Percentiles rank a stretch among this genome's conserved stretches.
Evolutionary conservation across 2,888 invertebrate species (phyloP).

Genomic region (Desoria tigrina): DNA sequence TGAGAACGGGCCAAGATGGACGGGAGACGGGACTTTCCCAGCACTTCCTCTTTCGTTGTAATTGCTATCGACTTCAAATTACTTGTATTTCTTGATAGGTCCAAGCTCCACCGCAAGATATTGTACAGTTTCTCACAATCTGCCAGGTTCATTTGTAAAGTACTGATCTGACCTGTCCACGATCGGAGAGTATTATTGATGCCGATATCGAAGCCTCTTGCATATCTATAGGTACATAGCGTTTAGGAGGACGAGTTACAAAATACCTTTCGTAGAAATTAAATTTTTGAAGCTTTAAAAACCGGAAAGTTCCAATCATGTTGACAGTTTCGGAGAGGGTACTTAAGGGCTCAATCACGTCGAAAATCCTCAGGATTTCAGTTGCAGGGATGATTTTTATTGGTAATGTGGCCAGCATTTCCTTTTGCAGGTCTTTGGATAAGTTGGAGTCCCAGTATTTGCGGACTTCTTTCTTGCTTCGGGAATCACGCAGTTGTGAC

Average conservation of each 20-base stretch:
- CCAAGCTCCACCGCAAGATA: conserved; percentile 25
- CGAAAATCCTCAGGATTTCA: conserved; percentile 22
- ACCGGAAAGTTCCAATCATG: conserved; percentile 31
- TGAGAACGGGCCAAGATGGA: conserved; percentile 28
- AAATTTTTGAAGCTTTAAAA: neutral
- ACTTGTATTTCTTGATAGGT: no score
- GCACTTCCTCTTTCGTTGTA: conserved; percentile 17
- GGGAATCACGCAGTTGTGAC: neutral
- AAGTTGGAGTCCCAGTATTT: conserved; percentile 19
- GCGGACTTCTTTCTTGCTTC: conserved; percentile 27
- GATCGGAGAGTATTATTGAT: conserved; percentile 27
- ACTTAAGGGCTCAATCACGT: conserved; percentile 24
- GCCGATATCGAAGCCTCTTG: conserved; percentile 30
- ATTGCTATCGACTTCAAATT: conserved; percentile 20
- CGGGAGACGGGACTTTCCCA: conserved; percentile 25
- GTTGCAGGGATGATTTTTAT: conserved; percentile 12
- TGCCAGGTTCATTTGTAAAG: conserved; percentile 21
- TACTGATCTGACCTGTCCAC: conserved; percentile 35
- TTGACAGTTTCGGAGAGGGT: conserved; percentile 16
- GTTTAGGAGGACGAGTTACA: neutral
- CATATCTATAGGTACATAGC: conserved; percentile 17
- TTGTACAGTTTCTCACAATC: conserved; percentile 34
- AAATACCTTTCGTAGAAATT: neutral
- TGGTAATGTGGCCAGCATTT: conserved; percentile 11
- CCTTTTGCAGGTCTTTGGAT: conserved; percentile 17